Base-by-base conservation (phyloP, 2,113 vertebrate genomes). In the Tupaia chinensis region DNA sequence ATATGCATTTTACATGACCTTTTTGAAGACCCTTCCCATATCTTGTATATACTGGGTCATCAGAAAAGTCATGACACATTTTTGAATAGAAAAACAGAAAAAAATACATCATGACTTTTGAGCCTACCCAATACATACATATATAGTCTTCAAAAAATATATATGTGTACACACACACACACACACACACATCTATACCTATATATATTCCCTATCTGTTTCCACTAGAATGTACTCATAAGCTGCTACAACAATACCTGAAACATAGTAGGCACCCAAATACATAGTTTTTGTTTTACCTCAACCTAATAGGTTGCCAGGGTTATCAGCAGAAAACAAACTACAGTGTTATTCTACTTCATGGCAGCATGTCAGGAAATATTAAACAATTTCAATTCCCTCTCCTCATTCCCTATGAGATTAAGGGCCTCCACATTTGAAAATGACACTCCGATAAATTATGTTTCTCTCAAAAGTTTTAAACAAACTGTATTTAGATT, bases 401-500 rank as follows among this genome's bases (percentile, higher is more conserved):
- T 84, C 19, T 89, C 80, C 15, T 87, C 61, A 92, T 93, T 96
- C 44, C 27, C 34, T 77, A 69, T 9, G 6, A 97, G 34, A 95
- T 65, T 90, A 96, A 89, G 29, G 61, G 25, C 16, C 87, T 92
- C 90, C n/a, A 85, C 54, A 90, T 82, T 88, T 91, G 77, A 66
- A 92, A 95, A 93, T 97, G 85, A 92, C 77, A 96, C 27, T 89
- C 68, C 84, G 82, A 94, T 74, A 93, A 93, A 95, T 89, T 54
- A 95, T 61, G 73, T 16, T 95, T 87, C 95, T 87, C 92, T 95
- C 87, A 77, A 95, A 96, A 87, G 72, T 95, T 89, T 93, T 80
- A 93, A 96, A 83, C 53, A 80, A 86, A 95, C 54, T 93, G 74
- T 54, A 72, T 86, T 94, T 95, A 80, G 32, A 94, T 70, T 95